phyloP scores from a whole-genome alignment of 1,140 invertebrate genomes.

The Polypedilum vanderplanki region DNA sequence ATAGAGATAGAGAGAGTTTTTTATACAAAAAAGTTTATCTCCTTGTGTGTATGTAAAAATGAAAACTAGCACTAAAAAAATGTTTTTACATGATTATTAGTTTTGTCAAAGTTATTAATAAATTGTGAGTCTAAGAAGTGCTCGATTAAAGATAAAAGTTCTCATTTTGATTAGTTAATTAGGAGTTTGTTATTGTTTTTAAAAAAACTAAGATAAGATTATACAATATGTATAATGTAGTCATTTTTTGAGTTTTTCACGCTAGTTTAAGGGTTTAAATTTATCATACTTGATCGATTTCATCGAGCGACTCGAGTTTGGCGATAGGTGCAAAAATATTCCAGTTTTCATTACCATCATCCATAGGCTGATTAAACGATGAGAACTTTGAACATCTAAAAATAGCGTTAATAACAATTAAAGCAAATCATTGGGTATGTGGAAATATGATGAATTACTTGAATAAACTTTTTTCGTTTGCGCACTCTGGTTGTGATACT shows the following conservation, averaged over 20 bases:
- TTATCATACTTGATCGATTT: conserved; percentile 49
- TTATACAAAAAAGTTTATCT: too few species aligned
- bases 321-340: conserved; percentile 51
- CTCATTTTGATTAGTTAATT: background rate
- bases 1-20: too few species aligned
- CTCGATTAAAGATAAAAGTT: background rate
- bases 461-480: conserved; percentile 32
- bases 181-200: background rate
- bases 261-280: background rate
- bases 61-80: too few species aligned
- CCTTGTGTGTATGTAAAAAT: too few species aligned
- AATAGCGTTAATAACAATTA: conserved; percentile 23
- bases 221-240: background rate
- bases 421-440: background rate
- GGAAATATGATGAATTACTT: conserved; percentile 26
- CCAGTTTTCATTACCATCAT: conserved; percentile 31
- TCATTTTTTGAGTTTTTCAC: background rate
- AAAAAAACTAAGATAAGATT: background rate
- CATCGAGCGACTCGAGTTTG: conserved; percentile 57
- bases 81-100: too few species aligned
- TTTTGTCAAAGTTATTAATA: too few species aligned
- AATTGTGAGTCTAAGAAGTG: conserved; percentile 5
- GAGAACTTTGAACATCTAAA: conserved; percentile 32
- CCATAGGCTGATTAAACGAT: conserved; percentile 32
- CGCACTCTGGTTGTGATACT: conserved; percentile 32